Percentiles rank a stretch among this genome's conserved stretches.
These are phyloP conservation scores for Seira sanloemensis DNA, from an alignment of 2,888 invertebrate species.

Conservation along the genomic window DNA sequence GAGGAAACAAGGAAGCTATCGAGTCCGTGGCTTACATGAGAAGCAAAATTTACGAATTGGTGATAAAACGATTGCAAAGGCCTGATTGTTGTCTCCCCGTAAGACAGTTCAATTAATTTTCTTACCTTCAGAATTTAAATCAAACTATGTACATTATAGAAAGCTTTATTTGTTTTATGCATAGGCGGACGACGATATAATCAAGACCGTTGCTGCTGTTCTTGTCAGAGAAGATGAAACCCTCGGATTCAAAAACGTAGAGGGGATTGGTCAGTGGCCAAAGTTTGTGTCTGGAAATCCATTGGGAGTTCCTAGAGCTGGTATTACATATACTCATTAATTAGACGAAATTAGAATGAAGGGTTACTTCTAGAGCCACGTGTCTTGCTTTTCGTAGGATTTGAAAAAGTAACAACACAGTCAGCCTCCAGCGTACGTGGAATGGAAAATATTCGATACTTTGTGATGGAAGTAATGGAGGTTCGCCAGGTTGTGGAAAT, in stretches of 20 bases:
- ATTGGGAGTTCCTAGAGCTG: slow-evolving; percentile 58
- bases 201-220: slow-evolving; percentile 44
- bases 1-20: slow-evolving; percentile 17
- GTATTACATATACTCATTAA: slow-evolving; percentile 13
- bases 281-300: slow-evolving; percentile 66
- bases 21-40: slow-evolving; percentile 26
- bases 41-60: slow-evolving; percentile 24
- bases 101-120: no score
- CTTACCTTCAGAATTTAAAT: no score
- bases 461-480: neutral
- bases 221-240: slow-evolving; percentile 45
- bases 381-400: no score
- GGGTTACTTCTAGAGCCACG: neutral
- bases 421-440: no score
- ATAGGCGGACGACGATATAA: slow-evolving; percentile 42
- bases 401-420: no score
- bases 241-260: slow-evolving; percentile 48
- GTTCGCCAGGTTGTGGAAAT: neutral
- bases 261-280: slow-evolving; percentile 67
- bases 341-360: neutral
- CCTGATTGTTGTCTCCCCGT: no score
- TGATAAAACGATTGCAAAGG: slow-evolving; percentile 36
- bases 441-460: no score
- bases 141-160: no score
- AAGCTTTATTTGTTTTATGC: neutral